A percentile compares a stretch with the other conserved stretches of the same genome.
Conservation (phyloP, 2,888 invertebrate genomes). For the Sympetrum striolatum region DNA sequence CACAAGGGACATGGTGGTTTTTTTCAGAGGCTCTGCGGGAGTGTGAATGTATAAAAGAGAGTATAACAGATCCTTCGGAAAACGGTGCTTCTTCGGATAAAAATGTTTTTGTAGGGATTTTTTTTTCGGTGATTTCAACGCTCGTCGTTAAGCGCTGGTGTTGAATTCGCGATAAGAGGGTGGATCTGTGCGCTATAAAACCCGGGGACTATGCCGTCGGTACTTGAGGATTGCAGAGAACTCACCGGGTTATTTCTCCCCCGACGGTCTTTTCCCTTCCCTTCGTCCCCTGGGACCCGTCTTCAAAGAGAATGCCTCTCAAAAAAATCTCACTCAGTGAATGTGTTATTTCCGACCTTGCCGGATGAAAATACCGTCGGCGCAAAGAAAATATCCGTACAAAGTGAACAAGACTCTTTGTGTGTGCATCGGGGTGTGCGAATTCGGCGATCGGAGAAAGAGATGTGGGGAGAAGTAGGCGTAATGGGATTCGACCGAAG, state of each 20-base stretch:
- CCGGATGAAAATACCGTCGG: too few species aligned
- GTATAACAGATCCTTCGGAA: neutral
- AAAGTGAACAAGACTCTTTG: neutral
- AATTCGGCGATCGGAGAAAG: neutral
- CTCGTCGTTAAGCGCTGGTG: neutral
- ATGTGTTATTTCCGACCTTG: too few species aligned
- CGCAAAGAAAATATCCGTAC: too few species aligned
- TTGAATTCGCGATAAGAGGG: neutral
- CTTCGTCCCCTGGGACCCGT: too few species aligned
- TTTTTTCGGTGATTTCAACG: neutral
- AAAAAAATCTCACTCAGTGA: too few species aligned
- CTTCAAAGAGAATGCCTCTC: too few species aligned
- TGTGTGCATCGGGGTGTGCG: neutral
- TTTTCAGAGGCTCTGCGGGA: neutral
- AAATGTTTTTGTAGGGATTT: conserved; percentile 12
- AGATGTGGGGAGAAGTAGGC: too few species aligned
- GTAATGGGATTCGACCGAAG: neutral
- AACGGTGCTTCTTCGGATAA: conserved; percentile 26
- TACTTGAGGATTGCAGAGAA: too few species aligned
- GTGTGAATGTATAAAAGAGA: neutral
- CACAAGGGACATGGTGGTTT: neutral
- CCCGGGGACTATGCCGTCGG: too few species aligned
- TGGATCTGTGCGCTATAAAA: too few species aligned
- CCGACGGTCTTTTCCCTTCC: too few species aligned
- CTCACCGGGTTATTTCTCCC: too few species aligned